Evolutionary conservation across 92 coral and sea anemone species (phyloP).

Genomic region (Desmophyllum pertusum): DNA sequence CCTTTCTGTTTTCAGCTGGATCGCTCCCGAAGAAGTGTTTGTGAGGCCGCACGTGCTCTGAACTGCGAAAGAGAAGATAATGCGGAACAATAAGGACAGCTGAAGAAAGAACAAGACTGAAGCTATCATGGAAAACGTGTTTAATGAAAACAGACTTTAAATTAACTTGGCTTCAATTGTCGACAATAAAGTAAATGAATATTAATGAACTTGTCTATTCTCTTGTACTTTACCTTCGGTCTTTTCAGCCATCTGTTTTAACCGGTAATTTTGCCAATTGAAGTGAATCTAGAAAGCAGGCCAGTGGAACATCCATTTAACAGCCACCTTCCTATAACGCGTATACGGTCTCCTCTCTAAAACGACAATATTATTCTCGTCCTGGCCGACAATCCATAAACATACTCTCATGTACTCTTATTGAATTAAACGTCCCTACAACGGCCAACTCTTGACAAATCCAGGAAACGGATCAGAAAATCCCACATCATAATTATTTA

Average conservation of each 20-base stretch:
- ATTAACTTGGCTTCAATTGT: neutral
- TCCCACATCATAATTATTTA: no score
- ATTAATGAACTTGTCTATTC: neutral
- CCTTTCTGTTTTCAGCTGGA: neutral
- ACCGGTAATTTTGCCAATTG: neutral
- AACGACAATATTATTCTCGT: no score
- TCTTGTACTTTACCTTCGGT: neutral
- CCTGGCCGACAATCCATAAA: no score
- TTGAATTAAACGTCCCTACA: no score
- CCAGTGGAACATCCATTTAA: no score
- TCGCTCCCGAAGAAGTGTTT: slow-evolving; percentile 17
- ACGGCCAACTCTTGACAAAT: no score
- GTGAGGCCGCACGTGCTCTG: slow-evolving; percentile 28
- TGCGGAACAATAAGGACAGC: neutral
- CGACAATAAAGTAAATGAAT: neutral
- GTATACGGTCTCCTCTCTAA: no score
- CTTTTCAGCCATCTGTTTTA: no score
- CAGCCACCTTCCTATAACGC: no score
- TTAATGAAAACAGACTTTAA: neutral
- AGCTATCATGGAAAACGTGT: neutral
- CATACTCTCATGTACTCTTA: no score
- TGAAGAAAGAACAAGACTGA: neutral
- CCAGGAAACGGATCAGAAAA: no score
- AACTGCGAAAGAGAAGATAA: neutral
- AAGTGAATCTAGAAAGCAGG: no score